Percentiles rank a stretch among this genome's conserved stretches.
phyloP scores from a whole-genome alignment of 1,140 invertebrate species.

The Notospermus geniculatus region DNA sequence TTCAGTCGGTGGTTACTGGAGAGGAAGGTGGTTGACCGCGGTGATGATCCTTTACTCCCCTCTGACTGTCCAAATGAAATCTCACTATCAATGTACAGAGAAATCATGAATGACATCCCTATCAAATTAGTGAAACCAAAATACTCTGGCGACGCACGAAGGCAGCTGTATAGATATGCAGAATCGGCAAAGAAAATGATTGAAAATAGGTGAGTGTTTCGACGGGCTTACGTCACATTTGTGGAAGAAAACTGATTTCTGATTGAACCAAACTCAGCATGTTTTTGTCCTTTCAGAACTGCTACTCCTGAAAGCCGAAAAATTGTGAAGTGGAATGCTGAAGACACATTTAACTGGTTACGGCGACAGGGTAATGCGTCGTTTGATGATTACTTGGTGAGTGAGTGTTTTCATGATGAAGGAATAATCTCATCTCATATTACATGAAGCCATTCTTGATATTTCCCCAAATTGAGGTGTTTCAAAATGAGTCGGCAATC shows the following conservation, averaged over 20 bases:
- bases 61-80: slow-evolving; percentile 89
- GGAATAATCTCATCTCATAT: background rate
- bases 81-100: slow-evolving; percentile 91
- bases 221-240: no score
- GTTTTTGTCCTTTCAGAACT: slow-evolving; percentile 30
- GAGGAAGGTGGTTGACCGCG: slow-evolving; percentile 82
- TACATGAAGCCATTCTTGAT: background rate
- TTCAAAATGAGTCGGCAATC: no score
- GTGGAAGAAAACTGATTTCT: no score
- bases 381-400: slow-evolving; percentile 76
- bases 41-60: slow-evolving; percentile 79
- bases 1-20: slow-evolving; percentile 97
- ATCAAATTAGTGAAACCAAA: slow-evolving; percentile 92
- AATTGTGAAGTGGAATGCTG: slow-evolving; percentile 97
- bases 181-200: slow-evolving; percentile 97
- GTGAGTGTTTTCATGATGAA: slow-evolving; percentile 11
- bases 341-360: slow-evolving; percentile 95
- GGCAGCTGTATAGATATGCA: slow-evolving; percentile 90
- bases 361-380: slow-evolving; percentile 89
- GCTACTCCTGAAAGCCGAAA: slow-evolving; percentile 91
- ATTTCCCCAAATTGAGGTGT: background rate
- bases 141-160: slow-evolving; percentile 92
- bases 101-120: slow-evolving; percentile 98
- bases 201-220: slow-evolving; percentile 80
- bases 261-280: no score